Base-by-base conservation (phyloP, 1,140 invertebrate species). In the Lepidurus packardi region DNA sequence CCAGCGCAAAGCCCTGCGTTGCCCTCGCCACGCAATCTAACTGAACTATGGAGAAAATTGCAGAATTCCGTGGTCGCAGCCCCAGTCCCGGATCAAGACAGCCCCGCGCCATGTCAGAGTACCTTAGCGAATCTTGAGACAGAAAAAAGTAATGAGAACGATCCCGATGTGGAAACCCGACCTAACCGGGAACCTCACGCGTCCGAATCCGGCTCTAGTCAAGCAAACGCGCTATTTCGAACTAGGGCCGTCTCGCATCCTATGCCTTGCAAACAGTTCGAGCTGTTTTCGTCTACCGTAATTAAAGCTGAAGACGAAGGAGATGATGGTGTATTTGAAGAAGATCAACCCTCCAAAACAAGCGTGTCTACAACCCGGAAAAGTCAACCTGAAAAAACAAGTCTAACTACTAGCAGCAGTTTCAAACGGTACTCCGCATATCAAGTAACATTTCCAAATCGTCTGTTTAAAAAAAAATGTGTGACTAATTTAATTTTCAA, bases 251-350 rank as follows among this genome's bases (percentile, higher is more conserved):
- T 65, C 3, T 65, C 53, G 53, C 53, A 65, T 21, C 53, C 53
- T 65, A 4, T 65, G 53, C 53, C 53, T 65, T 65, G 53, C 53
- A 65, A 65, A 65, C 53, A 65, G 21, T 7, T 65, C 53, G 53
- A 65, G 16, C 9, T 65, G 16, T 21, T 65, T 65, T n/a, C 9
- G n/a, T 21, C 53, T n/a, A n/a, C 53, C 4, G 53, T 21, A 65
- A 65, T 65, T 21, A 65, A 65, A 65, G 53, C 53, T 65, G 53
- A 65, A 7, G n/a, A 65, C 8, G 53, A 65, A 65, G 53, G 53
- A 43, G 80, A 80, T 53, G 80, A 80, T 73, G 80, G 78, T 6
- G 80, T 79, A n/a, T 79, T 79, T 42, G 78, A 75, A 10, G 80
- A 80, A 34, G 76, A 79, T 7, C 75, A 78, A 11, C 44, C 76